Evolutionary conservation across 2,888 invertebrate species (phyloP), one percentile per base, ranked within the genome.

Genomic region (Oegoconia quadripuncta): DNA sequence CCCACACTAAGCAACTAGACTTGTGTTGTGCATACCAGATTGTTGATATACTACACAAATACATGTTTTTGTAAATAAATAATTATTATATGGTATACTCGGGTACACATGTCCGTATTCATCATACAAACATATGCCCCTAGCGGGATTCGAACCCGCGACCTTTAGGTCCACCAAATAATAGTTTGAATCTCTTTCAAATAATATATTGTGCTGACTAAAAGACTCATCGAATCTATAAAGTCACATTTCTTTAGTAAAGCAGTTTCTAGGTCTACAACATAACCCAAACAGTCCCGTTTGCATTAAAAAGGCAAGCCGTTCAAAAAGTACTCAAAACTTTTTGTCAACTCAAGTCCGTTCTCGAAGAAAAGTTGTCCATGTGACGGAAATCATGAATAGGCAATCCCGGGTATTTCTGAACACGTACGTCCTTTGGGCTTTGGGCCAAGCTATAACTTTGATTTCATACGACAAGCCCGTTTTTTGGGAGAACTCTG

Each of bases 351-450:
- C 50, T 55, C 55, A 44, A 48, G 37, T 44, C 40, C 48, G 44
- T 57, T 51, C 48, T 52, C 54, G 50, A 49, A 54, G 39, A 64
- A 70, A 77, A 74, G 55, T 74, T 74, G 59, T 55, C 50, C 59
- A 62, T 71, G 64, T 64, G 63, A 46, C 55, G 57, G 50, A 64
- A 62, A 57, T 59, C 68, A 74, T 77, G 82, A 79, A 80, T 74
- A 79, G 78, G 74, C 79, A 77, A 77, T 79, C 69, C 59, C 50
- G 50, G 69, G 63, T 64, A 72, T 76, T 77, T 75, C 74, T 65
- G 72, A 71, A 74, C 81, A 82, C 81, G 79, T 76, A 50, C 48
- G 47, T 41, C 59, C 66, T 67, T 64, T 72, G 75, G 78, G 79
- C 74, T 50, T 54, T 54, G 56, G 57, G 71, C 75, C 76, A 79